Base-by-base conservation (phyloP, 64 coral and sea anemone genomes). In the Orbicella faveolata region DNA sequence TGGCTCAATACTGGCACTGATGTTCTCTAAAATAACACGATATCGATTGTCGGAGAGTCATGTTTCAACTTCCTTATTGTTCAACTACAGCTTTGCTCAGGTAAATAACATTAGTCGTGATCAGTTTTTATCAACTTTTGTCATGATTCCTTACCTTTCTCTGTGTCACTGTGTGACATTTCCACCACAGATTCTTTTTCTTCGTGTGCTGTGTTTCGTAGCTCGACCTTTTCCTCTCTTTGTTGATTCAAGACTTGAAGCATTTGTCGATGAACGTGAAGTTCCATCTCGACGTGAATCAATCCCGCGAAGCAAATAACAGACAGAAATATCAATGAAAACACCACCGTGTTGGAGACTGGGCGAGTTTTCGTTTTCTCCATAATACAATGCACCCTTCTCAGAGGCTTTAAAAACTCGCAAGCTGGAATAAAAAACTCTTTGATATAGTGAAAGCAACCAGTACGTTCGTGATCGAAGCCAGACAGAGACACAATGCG, bases 251-350 rank as follows among this genome's bases (percentile, higher is more conserved):
- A 39, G 7, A 23, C 65, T 34, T 90, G 5, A 34, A 90, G 17
- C 26, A 35, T 72, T 53, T 80, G 37, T 55, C 80, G 78, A 82
- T 90, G 65, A 83, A 44, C 34, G 44, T 75, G 30, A 81, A 90
- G 79, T 41, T 90, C 80, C 20, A 83, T 61, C 79, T 90, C 89
- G 51, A 90, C 63, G 51, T 90, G 89, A 82, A 74, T 54, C 18
- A 90, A 35, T 30, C 61, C 66, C 48, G 41, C 66, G 11, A 66
- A 63, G 30, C 78, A 90, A 19, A 67, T 23, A 72, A 36, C 64
- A 33, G 64, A 73, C 15, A 90, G 23, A 36, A 82, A 54, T 12
- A 79, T 26, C 9, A 39, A 39, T 17, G 61, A 35, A 67, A 65
- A 51, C 41, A 37, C 65, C 30, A 90, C 41, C 11, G 54, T 12